These are phyloP conservation scores for Vollenhovia emeryi DNA, from an alignment of 1,140 invertebrate genomes.

Conservation along the genomic window DNA sequence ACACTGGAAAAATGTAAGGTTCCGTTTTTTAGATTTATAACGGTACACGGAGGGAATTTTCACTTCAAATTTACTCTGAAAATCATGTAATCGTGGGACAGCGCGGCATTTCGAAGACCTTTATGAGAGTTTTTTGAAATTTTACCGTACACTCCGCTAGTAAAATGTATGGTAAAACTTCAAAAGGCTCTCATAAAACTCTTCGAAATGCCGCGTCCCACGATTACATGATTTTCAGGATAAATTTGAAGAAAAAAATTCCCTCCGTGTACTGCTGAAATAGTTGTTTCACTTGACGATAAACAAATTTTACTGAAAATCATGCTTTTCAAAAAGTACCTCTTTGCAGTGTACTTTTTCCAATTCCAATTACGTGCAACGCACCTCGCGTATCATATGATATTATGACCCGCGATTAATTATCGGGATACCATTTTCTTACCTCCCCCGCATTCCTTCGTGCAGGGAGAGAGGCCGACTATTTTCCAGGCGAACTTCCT, in stretches of 20 bases:
- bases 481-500: slow-evolving; percentile 93
- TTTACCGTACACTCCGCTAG: too few species aligned
- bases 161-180: too few species aligned
- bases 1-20: not conserved
- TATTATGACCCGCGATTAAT: slow-evolving; percentile 7
- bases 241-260: too few species aligned
- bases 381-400: not conserved
- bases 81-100: too few species aligned
- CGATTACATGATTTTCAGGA: too few species aligned
- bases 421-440: slow-evolving; percentile 69
- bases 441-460: slow-evolving; percentile 94
- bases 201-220: too few species aligned
- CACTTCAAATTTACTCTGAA: too few species aligned
- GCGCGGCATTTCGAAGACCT: too few species aligned
- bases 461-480: slow-evolving; percentile 91
- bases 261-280: not conserved
- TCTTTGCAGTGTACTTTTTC: not conserved
- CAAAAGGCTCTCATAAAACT: too few species aligned
- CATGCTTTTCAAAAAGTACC: not conserved
- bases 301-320: not conserved
- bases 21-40: not conserved
- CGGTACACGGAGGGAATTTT: too few species aligned
- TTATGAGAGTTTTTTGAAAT: too few species aligned
- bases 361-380: not conserved
- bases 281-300: not conserved